phyloP scores from a whole-genome alignment of 2,888 invertebrate species.

The Tetrapedia diversipes region DNA sequence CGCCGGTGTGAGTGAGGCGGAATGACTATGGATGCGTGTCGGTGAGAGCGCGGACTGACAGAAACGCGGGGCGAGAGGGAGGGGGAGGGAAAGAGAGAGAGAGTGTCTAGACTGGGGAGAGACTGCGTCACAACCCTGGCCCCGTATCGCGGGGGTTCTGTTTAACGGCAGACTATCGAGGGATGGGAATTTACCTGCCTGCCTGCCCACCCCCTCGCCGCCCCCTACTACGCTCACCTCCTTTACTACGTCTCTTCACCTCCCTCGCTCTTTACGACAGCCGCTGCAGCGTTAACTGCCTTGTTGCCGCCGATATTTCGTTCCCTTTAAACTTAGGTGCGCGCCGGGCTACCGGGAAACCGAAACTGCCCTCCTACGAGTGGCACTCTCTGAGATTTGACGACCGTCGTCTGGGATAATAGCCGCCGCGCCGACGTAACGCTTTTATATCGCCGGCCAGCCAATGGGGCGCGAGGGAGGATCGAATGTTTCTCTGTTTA shows the following conservation, averaged over 20 bases:
- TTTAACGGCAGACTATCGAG: slow-evolving; percentile 78
- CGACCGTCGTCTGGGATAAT: slow-evolving; percentile 44
- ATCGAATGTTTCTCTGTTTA: slow-evolving; percentile 34
- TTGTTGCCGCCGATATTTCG: slow-evolving; percentile 66
- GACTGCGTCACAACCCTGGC: slow-evolving; percentile 79
- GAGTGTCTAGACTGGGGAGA: slow-evolving; percentile 80
- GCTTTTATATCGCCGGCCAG: slow-evolving; percentile 35
- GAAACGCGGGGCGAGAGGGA: slow-evolving; percentile 48
- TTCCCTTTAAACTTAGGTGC: slow-evolving; percentile 60
- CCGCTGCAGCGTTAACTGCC: slow-evolving; percentile 65
- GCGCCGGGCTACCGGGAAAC: slow-evolving; percentile 29
- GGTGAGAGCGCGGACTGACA: slow-evolving; percentile 60
- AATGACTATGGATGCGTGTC: slow-evolving; percentile 75
- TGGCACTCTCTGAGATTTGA: slow-evolving; percentile 50
- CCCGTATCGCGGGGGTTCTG: slow-evolving; percentile 73
- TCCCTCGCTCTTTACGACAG: slow-evolving; percentile 51
- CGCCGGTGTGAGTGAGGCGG: slow-evolving; percentile 75
- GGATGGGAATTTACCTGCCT: slow-evolving; percentile 72
- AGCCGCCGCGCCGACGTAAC: slow-evolving; percentile 25
- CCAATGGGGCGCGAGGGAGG: not conserved
- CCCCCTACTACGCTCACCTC: slow-evolving; percentile 24
- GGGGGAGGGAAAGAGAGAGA: slow-evolving; percentile 65
- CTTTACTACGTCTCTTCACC: slow-evolving; percentile 49
- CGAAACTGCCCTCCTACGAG: slow-evolving; percentile 55
- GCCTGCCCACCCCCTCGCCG: slow-evolving; percentile 15